Evolutionary conservation across 2,797 vertebrate genomes (phyloP), one percentile per base, ranked within the genome.

Genomic region (Echiichthys vipera): DNA sequence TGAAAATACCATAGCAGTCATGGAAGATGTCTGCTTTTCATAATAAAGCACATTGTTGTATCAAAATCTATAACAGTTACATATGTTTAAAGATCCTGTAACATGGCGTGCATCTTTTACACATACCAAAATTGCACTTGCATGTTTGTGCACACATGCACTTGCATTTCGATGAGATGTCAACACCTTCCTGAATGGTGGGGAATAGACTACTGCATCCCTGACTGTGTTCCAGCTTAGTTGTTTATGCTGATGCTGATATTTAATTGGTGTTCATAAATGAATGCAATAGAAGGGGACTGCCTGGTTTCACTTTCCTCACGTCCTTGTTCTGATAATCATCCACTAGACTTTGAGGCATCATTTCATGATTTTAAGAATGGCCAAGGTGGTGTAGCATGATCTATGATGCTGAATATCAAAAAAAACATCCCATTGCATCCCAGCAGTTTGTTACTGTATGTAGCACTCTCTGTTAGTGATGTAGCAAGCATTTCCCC

Each of bases 211-310:
- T 7, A 39, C 20, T 45, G 46, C 54, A 49, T 75, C 25, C 37
- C 42, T 76, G 70, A 74, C 78, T 62, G 34, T 25, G 25, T 46
- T 61, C 59, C 74, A 59, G 8, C 25, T 27, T 13, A 15, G 37
- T 50, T 73, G 53, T 80, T 84, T 82, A 57, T 49, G 47, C 22
- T 25, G 42, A 46, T 30, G 55, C 65, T 56, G 39, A 12, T 71
- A 17, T 83, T 79, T 76, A 88, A 87, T 79, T 84, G 64, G 54
- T 56, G 53, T 84, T 85, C 72, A 86, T 82, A 77, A 78, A 88
- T 78, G 76, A 74, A 86, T 80, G 30, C 34, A 77, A 25, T 32
- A 55, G 18, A 64, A 55, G 74, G 18, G 36, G 49, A 56, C 24
- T 20, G 37, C 13, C 36, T 61, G 18, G n/a, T 61, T 68, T 65